A percentile compares a stretch with the other conserved stretches of the same genome.
phyloP scores from a whole-genome alignment of 1,140 invertebrate species.

The Drosophila gunungcola region DNA sequence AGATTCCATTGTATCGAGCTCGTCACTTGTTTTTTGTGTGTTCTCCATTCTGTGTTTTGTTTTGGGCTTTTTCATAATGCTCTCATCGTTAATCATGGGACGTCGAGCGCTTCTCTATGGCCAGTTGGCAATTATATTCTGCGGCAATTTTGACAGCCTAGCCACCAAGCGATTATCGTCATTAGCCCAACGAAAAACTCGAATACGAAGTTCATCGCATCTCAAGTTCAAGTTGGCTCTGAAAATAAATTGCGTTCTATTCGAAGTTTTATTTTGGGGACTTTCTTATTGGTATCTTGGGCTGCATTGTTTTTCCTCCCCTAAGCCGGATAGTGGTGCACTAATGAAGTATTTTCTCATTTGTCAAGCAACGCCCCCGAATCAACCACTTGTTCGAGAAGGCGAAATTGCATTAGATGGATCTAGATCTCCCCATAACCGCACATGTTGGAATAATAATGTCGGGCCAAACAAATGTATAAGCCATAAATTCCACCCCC shows the following conservation, averaged over 20 bases:
- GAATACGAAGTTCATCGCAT: constrained; percentile 46
- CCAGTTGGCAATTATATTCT: constrained; percentile 70
- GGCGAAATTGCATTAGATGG: constrained; percentile 46
- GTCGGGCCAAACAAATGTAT: constrained; percentile 68
- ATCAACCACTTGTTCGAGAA: constrained; percentile 22
- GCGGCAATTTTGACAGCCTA: constrained; percentile 78
- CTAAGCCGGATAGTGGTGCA: constrained; percentile 20
- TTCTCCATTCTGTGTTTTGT: constrained; percentile 26
- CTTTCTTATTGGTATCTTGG: constrained; percentile 20
- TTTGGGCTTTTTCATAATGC: constrained; percentile 65
- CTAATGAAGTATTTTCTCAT: constrained; percentile 48
- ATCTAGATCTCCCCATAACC: constrained; percentile 49
- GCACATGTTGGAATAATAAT: constrained; percentile 82
- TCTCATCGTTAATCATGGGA: constrained; percentile 81
- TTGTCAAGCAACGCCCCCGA: constrained; percentile 52
- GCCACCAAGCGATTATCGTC: constrained; percentile 72
- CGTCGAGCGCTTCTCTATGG: constrained; percentile 41
- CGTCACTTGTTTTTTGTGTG: constrained; percentile 11
- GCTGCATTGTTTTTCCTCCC: constrained; percentile 4
- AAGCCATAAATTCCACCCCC: constrained; percentile 60
- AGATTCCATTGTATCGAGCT: constrained; percentile 71
- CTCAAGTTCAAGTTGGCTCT: constrained; percentile 62
- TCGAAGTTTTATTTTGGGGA: constrained; percentile 15
- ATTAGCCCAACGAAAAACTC: constrained; percentile 47
- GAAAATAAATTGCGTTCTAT: constrained; percentile 37